These are phyloP conservation scores for Asobara japonica DNA, from an alignment of 1,140 invertebrate species.

Conservation along the genomic window DNA sequence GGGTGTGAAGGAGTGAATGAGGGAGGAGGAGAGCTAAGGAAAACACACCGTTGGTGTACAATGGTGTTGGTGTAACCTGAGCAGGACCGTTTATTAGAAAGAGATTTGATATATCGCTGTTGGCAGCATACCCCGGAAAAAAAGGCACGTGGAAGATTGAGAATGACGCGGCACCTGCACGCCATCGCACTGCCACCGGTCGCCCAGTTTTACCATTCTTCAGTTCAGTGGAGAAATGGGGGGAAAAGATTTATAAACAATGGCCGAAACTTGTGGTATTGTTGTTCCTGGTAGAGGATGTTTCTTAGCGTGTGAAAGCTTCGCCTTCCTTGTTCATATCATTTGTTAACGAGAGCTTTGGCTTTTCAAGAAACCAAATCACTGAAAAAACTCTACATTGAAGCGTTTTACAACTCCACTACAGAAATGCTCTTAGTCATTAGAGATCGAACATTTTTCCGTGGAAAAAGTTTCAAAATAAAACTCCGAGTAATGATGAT, in stretches of 20 bases:
- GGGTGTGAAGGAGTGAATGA: not conserved
- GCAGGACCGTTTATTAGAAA: constrained; percentile 52
- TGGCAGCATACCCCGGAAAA: constrained; percentile 11
- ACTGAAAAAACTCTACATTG: too few species aligned
- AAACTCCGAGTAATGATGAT: too few species aligned
- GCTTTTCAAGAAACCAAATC: too few species aligned
- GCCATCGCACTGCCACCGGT: constrained; percentile 16
- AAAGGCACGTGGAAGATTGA: constrained; percentile 16
- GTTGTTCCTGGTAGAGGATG: not conserved
- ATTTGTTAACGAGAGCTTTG: too few species aligned
- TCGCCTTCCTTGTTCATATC: too few species aligned
- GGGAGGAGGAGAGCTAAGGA: not conserved
- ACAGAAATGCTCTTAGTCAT: too few species aligned
- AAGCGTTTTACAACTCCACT: too few species aligned
- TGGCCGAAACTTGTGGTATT: not conserved
- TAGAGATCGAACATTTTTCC: too few species aligned
- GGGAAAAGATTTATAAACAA: not conserved
- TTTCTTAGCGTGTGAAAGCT: too few species aligned
- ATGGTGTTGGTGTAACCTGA: not conserved
- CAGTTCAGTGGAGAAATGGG: not conserved
- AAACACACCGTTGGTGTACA: not conserved
- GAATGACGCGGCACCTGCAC: constrained; percentile 36
- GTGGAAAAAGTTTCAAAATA: too few species aligned
- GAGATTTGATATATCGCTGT: constrained; percentile 56
- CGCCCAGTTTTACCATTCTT: constrained; percentile 1